These are phyloP conservation scores for Toxonevra muliebris DNA, from an alignment of 2,888 invertebrate species.

Conservation along the genomic window DNA sequence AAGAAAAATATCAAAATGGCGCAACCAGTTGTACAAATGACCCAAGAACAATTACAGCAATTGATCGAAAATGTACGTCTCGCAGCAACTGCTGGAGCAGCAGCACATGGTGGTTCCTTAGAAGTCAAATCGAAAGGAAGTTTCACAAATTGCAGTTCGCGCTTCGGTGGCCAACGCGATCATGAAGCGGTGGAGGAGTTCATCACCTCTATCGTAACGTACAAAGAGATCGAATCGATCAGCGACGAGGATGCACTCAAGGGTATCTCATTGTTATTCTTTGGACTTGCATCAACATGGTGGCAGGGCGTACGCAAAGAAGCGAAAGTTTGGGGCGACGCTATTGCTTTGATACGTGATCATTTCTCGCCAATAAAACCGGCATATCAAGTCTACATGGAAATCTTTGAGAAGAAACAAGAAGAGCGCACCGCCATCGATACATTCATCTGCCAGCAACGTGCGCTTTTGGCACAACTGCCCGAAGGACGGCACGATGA, in stretches of 20 bases:
- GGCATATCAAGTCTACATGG: constrained; percentile 60
- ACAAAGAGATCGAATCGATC: constrained; percentile 57
- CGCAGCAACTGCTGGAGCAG: constrained; percentile 40
- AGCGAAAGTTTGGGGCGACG: constrained; percentile 60
- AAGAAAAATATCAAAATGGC: constrained; percentile 17
- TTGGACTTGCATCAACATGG: constrained; percentile 57
- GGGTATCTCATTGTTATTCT: constrained; percentile 56
- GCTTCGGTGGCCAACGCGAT: constrained; percentile 54
- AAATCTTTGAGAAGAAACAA: constrained; percentile 57
- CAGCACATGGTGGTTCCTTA: constrained; percentile 29
- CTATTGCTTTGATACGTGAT: constrained; percentile 54
- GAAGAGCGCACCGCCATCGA: constrained; percentile 51
- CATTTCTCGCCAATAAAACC: constrained; percentile 61
- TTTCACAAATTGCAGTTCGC: constrained; percentile 51
- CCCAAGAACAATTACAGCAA: constrained; percentile 55
- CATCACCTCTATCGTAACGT: constrained; percentile 53
- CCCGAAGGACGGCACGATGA: constrained; percentile 59
- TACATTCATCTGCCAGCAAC: constrained; percentile 56
- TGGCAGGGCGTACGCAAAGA: constrained; percentile 61
- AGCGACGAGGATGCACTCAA: constrained; percentile 58
- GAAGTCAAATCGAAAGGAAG: constrained; percentile 50
- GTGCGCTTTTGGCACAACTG: constrained; percentile 59
- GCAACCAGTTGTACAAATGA: constrained; percentile 47
- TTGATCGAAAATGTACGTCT: constrained; percentile 55
- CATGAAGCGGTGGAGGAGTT: constrained; percentile 61